Conservation (phyloP, 2,888 invertebrate species). For the Hyppa rectilinea region DNA sequence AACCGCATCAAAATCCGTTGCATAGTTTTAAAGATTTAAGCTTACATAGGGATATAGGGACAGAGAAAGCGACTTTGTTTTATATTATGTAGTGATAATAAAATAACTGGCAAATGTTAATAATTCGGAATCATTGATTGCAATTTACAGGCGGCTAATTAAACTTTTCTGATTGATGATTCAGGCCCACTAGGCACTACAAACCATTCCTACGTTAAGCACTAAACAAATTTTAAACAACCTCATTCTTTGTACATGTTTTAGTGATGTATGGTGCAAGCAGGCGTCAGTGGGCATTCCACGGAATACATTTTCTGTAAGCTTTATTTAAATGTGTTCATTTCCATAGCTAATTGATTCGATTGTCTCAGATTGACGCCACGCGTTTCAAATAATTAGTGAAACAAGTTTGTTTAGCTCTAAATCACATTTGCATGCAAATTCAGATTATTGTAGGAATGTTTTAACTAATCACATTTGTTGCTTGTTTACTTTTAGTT, state of each 20-base stretch:
- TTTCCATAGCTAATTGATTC: conserved; percentile 64
- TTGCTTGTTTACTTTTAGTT: conserved; percentile 37
- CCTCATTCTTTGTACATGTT: too few species aligned
- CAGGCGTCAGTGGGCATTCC: neutral
- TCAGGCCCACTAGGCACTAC: too few species aligned
- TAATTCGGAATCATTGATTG: neutral
- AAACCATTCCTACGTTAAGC: too few species aligned
- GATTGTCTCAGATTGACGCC: conserved; percentile 57
- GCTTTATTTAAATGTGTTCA: conserved; percentile 22
- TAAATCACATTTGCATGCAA: conserved; percentile 45
- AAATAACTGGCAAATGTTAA: neutral
- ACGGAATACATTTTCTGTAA: conserved; percentile 5
- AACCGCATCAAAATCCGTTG: too few species aligned
- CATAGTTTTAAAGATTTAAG: too few species aligned
- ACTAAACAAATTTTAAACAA: neutral
- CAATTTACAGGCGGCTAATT: neutral
- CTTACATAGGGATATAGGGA: too few species aligned
- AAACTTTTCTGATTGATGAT: neutral
- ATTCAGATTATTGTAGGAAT: conserved; percentile 45
- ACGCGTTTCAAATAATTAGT: conserved; percentile 51
- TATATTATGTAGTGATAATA: too few species aligned
- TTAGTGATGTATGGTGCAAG: neutral
- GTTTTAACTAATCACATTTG: conserved; percentile 43
- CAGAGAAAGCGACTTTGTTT: too few species aligned
- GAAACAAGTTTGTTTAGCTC: conserved; percentile 52